Evolutionary conservation across 2,797 vertebrate species (phyloP).

Genomic region (Aphelocoma californica): DNA sequence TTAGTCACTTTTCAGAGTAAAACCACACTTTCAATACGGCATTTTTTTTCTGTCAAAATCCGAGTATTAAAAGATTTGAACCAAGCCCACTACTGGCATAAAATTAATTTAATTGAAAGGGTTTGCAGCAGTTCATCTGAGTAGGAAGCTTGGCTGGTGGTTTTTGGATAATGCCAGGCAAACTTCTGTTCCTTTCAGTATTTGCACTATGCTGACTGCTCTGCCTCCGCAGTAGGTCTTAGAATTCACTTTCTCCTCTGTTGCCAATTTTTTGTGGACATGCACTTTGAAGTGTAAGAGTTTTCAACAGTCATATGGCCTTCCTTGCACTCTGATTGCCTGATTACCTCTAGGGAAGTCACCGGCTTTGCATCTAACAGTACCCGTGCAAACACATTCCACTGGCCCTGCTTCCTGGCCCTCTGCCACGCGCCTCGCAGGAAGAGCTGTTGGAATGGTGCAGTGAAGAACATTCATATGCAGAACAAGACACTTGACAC

Average conservation of each 20-base stretch:
- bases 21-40: conserved; percentile 14
- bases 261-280: conserved; percentile 46
- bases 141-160: background rate
- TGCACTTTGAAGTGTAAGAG: conserved; percentile 52
- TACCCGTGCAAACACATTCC: conserved; percentile 47
- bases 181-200: conserved; percentile 11
- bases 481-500: conserved; percentile 38
- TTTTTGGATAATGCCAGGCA: background rate
- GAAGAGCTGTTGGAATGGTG: conserved; percentile 20
- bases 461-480: background rate
- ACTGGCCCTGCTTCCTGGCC: conserved; percentile 5
- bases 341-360: background rate
- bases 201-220: conserved; percentile 43
- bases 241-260: conserved; percentile 47
- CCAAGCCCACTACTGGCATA: background rate
- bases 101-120: background rate
- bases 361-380: background rate
- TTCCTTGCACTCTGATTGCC: conserved; percentile 61
- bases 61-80: conserved; percentile 10
- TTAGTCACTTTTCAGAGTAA: conserved; percentile 10
- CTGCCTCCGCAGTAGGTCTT: conserved; percentile 53
- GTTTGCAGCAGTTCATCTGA: conserved; percentile 9
- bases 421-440: background rate
- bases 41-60: conserved; percentile 14
- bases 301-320: conserved; percentile 15